These are phyloP conservation scores for Pheosia tremula DNA, from an alignment of 2,888 invertebrate genomes.

Conservation along the genomic window DNA sequence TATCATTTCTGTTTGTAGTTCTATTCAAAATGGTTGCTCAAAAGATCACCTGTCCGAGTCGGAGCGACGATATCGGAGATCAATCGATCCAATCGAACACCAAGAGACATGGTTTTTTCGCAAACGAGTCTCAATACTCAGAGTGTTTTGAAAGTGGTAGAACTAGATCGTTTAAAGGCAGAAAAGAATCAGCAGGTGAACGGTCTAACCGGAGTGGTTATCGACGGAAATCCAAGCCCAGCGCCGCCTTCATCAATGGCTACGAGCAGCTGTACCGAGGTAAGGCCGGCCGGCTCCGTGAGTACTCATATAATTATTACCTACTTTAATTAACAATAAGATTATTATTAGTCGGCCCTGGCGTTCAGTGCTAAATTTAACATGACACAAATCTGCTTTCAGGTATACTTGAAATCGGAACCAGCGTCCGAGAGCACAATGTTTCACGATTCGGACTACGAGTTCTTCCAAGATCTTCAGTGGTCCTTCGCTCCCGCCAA, in stretches of 20 bases:
- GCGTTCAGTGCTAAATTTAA: constrained; percentile 47
- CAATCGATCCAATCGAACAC: constrained; percentile 71
- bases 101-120: constrained; percentile 83
- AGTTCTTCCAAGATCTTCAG: constrained; percentile 89
- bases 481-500: constrained; percentile 84
- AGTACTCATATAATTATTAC: constrained; percentile 59
- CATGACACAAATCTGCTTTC: constrained; percentile 58
- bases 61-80: constrained; percentile 81
- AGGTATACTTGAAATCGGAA: constrained; percentile 79
- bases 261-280: constrained; percentile 74
- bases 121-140: constrained; percentile 81
- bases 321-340: constrained; percentile 52
- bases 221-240: constrained; percentile 62
- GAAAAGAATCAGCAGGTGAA: constrained; percentile 73
- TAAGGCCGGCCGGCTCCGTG: constrained; percentile 67
- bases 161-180: constrained; percentile 79
- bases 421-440: constrained; percentile 72
- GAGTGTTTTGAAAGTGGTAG: constrained; percentile 81
- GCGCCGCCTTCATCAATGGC: constrained; percentile 55
- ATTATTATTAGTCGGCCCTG: constrained; percentile 52
- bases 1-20: constrained; percentile 84
- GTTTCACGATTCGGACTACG: constrained; percentile 83
- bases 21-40: constrained; percentile 84
- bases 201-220: constrained; percentile 68
- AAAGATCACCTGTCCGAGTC: constrained; percentile 82